Conservation (phyloP, 2,888 invertebrate species). For the Branchellion lobata region DNA sequence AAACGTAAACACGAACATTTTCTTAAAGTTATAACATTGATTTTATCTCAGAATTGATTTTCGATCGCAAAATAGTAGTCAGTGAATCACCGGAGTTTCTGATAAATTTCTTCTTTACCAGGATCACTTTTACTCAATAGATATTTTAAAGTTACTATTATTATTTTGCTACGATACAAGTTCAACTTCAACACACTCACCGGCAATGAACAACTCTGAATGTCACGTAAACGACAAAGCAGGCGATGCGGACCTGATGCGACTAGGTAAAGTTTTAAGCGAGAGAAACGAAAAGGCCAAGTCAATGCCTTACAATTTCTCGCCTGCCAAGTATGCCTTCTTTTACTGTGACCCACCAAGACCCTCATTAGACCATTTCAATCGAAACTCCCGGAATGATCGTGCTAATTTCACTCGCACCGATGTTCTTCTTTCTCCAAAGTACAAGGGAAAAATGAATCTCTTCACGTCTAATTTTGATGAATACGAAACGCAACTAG, state of each 20-base stretch:
- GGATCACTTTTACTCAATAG: background rate
- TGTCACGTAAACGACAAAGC: background rate
- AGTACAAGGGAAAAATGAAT: constrained; percentile 37
- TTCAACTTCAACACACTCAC: too few relatives aligned
- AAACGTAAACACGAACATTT: background rate
- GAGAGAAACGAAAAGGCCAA: constrained; percentile 27
- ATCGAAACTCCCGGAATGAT: constrained; percentile 7
- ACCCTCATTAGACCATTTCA: constrained; percentile 1
- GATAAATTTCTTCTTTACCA: background rate
- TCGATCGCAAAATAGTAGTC: background rate
- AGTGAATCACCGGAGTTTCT: background rate
- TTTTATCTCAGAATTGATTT: background rate
- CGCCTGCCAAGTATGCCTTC: constrained; percentile 40
- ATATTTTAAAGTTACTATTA: too few relatives aligned
- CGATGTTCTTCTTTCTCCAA: constrained; percentile 36
- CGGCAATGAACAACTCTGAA: background rate
- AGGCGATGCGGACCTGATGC: background rate
- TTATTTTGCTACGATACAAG: too few relatives aligned
- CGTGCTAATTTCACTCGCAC: constrained; percentile 28
- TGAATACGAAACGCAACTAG: constrained; percentile 34
- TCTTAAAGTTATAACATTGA: background rate
- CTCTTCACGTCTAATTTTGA: constrained; percentile 31
- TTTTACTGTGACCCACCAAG: constrained; percentile 23
- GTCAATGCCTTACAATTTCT: constrained; percentile 34
- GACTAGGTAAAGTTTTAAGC: background rate